Base-by-base conservation (phyloP, 35 echinoderm and acorn worm genomes). In the Lytechinus pictus region DNA sequence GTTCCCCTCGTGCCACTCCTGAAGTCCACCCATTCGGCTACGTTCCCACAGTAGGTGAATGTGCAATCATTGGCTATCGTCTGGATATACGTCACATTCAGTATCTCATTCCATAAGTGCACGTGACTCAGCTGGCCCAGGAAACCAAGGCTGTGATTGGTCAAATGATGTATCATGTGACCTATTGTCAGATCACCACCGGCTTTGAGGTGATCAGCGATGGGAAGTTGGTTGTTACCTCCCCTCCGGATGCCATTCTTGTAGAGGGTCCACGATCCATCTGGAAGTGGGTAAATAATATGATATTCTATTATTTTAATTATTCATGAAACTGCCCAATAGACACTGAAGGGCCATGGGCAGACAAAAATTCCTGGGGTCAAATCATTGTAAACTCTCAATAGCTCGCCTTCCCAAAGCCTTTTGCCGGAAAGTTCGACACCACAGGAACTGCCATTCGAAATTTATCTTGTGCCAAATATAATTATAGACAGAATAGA, bases 11-110 rank as follows among this genome's bases (percentile, higher is more conserved):
- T 99, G 2, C 98, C 98, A 86, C 95, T 97, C 54, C 98, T 61
- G 93, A 99, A 99, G 86, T 99, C 98, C 4, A 96, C 96, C 98
- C 98, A 99, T 91, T 98, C 95, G 5, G 97, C 96, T 21, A 96
- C 94, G 21, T 98, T 95, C 6, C 98, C 98, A 53, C 98, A 99
- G 87, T 96, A 97, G 5, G 95, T 98, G 87, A 99, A 99, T 21
- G 91, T 98, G 88, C 98, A 99, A 79, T 99, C 96, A 13, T 72
- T 91, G 27, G 72, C 96, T 53, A 99, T 97, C 57, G 94, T 12
- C 52, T 79, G n/a, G 16, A 99, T 95, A 16, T 98, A 94, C 10
- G 57, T n/a, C 13, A 11, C 92, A 53, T 55, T 96, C 57, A 97
- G 52, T 71, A 95, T 27, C 19, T 93, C 28, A 11, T 94, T 52